Evolutionary conservation across 37 sponge, comb jelly and placozoan genomes (phyloP).

Genomic region (Crambe crambe): DNA sequence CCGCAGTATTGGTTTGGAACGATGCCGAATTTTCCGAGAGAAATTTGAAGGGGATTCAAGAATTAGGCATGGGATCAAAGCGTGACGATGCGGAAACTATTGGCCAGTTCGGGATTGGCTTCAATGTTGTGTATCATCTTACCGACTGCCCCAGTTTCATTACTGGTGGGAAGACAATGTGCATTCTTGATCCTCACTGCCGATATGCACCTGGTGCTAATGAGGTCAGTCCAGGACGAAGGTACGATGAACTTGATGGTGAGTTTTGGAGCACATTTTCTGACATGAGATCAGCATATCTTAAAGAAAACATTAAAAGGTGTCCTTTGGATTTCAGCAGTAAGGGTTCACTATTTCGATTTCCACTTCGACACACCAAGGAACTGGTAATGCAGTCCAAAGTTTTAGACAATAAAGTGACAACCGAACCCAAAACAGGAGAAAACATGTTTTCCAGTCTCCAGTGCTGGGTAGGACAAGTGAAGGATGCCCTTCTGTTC

Average conservation of each 20-base stretch:
- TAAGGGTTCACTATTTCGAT: constrained; percentile 72
- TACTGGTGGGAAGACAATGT: constrained; percentile 57
- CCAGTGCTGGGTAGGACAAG: constrained; percentile 40
- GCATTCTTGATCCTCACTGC: constrained; percentile 73
- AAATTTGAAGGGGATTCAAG: no score
- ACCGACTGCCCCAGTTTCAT: constrained; percentile 83
- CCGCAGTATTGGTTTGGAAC: constrained; percentile 79
- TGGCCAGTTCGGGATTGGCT: constrained; percentile 86
- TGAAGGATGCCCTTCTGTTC: constrained; percentile 47
- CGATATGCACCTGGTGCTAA: constrained; percentile 44
- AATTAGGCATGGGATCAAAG: constrained; percentile 75
- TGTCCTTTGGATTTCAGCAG: constrained; percentile 23
- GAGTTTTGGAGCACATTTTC: constrained; percentile 55
- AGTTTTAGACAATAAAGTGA: constrained; percentile 1
- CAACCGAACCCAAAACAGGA: neutral
- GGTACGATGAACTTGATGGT: constrained; percentile 1
- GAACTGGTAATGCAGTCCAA: constrained; percentile 28
- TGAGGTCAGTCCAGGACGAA: constrained; percentile 32
- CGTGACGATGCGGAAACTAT: constrained; percentile 16
- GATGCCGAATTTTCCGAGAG: constrained; percentile 50
- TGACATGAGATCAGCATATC: constrained; percentile 49
- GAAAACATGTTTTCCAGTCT: no score
- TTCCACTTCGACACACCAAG: constrained; percentile 52
- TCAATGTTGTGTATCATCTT: no score
- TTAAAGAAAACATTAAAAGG: constrained; percentile 10